Percentiles rank a stretch among this genome's conserved stretches.
These are phyloP conservation scores for Aphis craccivora DNA, from an alignment of 1,140 invertebrate species.

Conservation along the genomic window DNA sequence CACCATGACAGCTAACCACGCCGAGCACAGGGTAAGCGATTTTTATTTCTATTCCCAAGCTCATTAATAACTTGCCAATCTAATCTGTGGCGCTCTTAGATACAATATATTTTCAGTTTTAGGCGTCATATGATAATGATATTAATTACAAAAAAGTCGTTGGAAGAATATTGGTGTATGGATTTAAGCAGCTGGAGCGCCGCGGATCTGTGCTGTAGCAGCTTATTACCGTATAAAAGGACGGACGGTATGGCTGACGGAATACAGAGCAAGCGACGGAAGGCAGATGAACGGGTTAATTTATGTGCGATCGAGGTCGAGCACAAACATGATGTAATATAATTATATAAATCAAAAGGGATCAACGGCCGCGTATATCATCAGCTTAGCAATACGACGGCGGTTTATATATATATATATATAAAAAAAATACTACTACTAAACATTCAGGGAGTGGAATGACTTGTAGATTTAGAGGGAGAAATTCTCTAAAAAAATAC, in stretches of 20 bases:
- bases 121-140: neutral
- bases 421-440: neutral
- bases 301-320: neutral
- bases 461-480: neutral
- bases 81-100: slow-evolving; percentile 13
- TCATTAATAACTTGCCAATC: slow-evolving; percentile 51
- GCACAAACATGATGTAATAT: neutral
- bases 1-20: neutral
- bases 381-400: neutral
- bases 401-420: neutral
- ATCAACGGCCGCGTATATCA: neutral
- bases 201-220: neutral
- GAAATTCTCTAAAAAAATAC: neutral
- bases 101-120: slow-evolving; percentile 17
- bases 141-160: slow-evolving; percentile 13
- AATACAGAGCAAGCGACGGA: neutral
- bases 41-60: slow-evolving; percentile 28
- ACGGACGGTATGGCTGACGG: too few relatives aligned
- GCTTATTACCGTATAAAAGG: neutral
- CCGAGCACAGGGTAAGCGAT: neutral
- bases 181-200: neutral
- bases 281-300: slow-evolving; percentile 7
- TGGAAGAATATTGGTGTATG: neutral
- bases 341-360: slow-evolving; percentile 24
- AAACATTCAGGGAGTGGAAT: neutral